Evolutionary conservation across 2,888 invertebrate species (phyloP).

Genomic region (Agrilus cyanescens): DNA sequence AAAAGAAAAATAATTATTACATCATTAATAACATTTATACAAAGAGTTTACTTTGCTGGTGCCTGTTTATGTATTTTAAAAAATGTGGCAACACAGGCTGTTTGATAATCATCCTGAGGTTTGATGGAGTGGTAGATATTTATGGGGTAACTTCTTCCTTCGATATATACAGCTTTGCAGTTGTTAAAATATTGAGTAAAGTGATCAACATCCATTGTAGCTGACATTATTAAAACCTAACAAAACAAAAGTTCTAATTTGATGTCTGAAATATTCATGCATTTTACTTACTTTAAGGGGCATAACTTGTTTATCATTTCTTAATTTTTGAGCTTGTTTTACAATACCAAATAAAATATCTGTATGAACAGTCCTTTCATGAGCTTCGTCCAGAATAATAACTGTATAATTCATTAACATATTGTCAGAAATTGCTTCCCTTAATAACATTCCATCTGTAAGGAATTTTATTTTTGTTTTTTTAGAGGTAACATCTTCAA

Average conservation of each 20-base stretch:
- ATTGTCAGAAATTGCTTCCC: conserved; percentile 78
- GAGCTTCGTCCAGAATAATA: conserved; percentile 87
- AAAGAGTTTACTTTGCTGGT: conserved; percentile 58
- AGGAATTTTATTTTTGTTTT: conserved; percentile 80
- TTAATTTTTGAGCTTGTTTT: conserved; percentile 69
- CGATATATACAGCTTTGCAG: conserved; percentile 76
- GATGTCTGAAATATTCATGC: not conserved
- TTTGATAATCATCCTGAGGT: conserved; percentile 72
- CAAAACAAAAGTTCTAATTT: conserved; percentile 18
- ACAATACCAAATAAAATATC: conserved; percentile 90
- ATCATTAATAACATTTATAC: conserved; percentile 2
- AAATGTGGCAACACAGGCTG: conserved; percentile 71
- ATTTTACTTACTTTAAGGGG: conserved; percentile 49
- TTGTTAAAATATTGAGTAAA: conserved; percentile 82
- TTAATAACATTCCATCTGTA: conserved; percentile 88
- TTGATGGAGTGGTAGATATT: conserved; percentile 59
- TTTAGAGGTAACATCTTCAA: conserved; percentile 75
- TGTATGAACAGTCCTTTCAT: conserved; percentile 88
- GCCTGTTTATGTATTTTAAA: conserved; percentile 79
- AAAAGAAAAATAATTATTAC: conserved; percentile 25
- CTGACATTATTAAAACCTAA: conserved; percentile 81
- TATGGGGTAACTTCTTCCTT: conserved; percentile 79
- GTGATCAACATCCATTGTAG: conserved; percentile 92
- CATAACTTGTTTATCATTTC: conserved; percentile 45
- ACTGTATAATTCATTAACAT: conserved; percentile 65